Base-by-base conservation (phyloP, 2,888 invertebrate species). In the Athetis lepigone region DNA sequence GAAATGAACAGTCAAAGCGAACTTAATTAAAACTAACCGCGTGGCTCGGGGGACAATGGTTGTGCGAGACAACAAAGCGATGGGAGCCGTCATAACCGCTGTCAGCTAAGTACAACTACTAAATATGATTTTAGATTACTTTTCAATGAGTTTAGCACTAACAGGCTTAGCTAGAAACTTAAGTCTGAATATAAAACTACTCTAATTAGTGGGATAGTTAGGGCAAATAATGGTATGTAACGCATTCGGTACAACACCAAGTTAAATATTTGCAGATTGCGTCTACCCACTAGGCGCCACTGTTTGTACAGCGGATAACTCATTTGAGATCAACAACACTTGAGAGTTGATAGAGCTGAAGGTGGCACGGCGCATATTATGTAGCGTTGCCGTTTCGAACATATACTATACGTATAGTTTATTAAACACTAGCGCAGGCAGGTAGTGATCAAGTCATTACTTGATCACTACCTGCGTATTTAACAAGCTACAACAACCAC, bases 11-110 rank as follows among this genome's bases (percentile, higher is more conserved):
- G 85, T 87, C 85, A 86, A 88, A 87, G 88, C 82, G 79, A 84
- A 87, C 85, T 92, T 92, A 92, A 92, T 92, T 92, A 91, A 92
- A 93, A 92, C 90, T 90, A 90, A 91, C 85, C 87, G 81, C 83
- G 77, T 85, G 80, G 79, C 81, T 80, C 84, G 79, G 79, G 84
- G 85, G 87, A 88, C 89, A 89, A 89, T 87, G 85, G 81, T 77
- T 85, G 85, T 71, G 81, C 78, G 82, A 82, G 85, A 91, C 89
- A 88, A 89, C 90, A 89, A 90, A 88, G 88, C 86, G 83, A 84
- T 83, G 85, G 81, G 79, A 81, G 81, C 81, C 82, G 81, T 89
- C 89, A 89, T 86, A 90, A 87, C 90, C 84, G 85, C 86, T 85
- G 88, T 88, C 90, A 88, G 85, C 86, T 83, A n/a, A n/a, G n/a